Base-by-base conservation (phyloP, 2,888 invertebrate species). In the Ellobium chinense region DNA sequence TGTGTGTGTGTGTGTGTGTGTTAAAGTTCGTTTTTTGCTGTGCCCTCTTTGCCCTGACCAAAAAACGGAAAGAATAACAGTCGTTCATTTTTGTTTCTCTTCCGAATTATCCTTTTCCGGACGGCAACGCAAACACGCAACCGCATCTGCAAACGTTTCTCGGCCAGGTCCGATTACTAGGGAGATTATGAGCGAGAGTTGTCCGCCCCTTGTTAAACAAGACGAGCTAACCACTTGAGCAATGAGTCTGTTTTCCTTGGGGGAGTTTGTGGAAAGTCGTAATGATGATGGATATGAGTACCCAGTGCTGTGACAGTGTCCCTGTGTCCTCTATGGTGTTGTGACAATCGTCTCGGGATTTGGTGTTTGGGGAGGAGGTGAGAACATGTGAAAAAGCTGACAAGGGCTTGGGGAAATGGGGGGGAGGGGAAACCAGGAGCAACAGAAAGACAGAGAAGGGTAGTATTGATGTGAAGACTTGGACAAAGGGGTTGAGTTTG, bases 121-220 rank as follows among this genome's bases (percentile, higher is more conserved):
- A n/a, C n/a, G n/a, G n/a, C n/a, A n/a, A n/a, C n/a, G 65, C n/a
- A 31, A 65, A 65, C 65, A 65, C 21, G 12, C 18, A 65, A 29
- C 21, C 29, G 34, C 4, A 31, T 31, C 34, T 29, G 36, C 21
- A 34, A 65, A n/a, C 31, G 14, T 5, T 34, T 65, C 65, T 31
- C 3, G n/a, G 65, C 34, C 34, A 7, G 46, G 46, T 29, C 29
- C 27, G 24, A 62, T 27, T 14, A 27, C 31, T 24, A 7, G 65
- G 24, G 39, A 46, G 2, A n/a, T 21, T 7, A n/a, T 27, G 29
- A 24, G 46, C n/a, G 46, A 24, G 68, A 68, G 39, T 68, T 68
- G 68, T 68, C 68, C 68, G 68, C 68, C 68, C 68, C 68, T 68
- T 37, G 68, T 37, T 68, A 12, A 46, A 68, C 68, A 68, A 68